Conservation (phyloP, 2,797 vertebrate genomes). For the Acanthurus tractus region DNA sequence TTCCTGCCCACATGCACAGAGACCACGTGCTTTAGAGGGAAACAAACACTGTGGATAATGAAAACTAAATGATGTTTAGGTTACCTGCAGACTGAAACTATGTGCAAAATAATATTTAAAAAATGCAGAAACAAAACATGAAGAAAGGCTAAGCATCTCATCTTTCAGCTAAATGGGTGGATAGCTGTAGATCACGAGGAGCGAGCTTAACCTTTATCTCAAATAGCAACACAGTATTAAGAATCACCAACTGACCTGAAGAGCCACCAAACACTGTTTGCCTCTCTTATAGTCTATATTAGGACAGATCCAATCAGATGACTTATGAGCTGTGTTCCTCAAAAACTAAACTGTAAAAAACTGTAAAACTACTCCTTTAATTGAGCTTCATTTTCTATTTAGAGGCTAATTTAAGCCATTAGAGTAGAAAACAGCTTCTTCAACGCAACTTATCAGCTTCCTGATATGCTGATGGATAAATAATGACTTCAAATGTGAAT, state of each 20-base stretch:
- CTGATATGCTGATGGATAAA: neutral
- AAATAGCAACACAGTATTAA: neutral
- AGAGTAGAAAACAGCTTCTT: neutral
- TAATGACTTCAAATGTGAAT: too few species aligned
- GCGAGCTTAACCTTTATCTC: neutral
- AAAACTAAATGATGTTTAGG: slow-evolving; percentile 6
- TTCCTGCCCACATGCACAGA: slow-evolving; percentile 20
- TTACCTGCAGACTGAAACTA: neutral
- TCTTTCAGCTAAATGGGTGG: neutral
- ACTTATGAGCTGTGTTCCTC: neutral
- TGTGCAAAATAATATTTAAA: neutral
- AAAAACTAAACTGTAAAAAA: too few species aligned
- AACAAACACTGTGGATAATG: slow-evolving; percentile 29
- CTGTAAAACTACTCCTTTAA: neutral
- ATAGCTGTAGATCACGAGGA: neutral
- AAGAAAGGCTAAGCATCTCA: neutral
- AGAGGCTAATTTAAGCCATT: neutral
- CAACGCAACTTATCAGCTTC: neutral
- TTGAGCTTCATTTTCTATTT: neutral
- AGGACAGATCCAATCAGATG: too few species aligned
- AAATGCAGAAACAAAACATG: neutral
- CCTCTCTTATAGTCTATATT: too few species aligned
- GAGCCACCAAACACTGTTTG: neutral
- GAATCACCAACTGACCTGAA: neutral
- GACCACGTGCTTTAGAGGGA: slow-evolving; percentile 6